A percentile compares a stretch with the other conserved stretches of the same genome.
phyloP scores from a whole-genome alignment of 2,797 vertebrate species.

The Coccyzus lansbergi region DNA sequence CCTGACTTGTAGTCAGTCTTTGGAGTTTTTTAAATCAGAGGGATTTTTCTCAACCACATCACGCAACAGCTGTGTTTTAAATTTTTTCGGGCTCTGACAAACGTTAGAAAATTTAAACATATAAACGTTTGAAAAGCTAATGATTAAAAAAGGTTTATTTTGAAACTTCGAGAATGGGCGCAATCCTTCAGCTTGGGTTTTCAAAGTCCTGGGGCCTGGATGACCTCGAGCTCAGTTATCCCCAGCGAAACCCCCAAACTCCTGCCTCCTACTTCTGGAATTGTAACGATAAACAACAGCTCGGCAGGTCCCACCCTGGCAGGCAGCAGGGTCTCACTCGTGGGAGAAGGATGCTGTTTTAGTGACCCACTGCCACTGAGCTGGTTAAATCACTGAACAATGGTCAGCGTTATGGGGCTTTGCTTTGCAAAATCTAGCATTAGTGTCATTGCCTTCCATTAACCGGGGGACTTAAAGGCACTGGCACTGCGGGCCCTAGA shows the following conservation, averaged over 20 bases:
- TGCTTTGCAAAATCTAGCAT: constrained; percentile 67
- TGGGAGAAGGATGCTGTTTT: constrained; percentile 66
- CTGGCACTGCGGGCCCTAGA: background rate
- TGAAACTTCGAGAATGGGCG: constrained; percentile 53
- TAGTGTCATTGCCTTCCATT: constrained; percentile 62
- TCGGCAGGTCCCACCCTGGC: constrained; percentile 34
- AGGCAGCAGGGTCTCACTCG: constrained; percentile 44
- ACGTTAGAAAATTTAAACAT: constrained; percentile 71
- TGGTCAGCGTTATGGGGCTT: constrained; percentile 67
- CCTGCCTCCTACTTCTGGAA: background rate
- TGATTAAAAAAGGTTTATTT: constrained; percentile 71
- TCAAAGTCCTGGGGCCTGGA: background rate
- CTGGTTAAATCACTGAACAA: constrained; percentile 73
- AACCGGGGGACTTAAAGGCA: constrained; percentile 44
- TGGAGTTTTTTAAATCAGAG: background rate
- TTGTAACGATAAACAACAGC: background rate
- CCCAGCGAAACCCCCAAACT: background rate
- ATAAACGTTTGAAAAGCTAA: constrained; percentile 71
- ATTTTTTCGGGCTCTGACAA: constrained; percentile 55
- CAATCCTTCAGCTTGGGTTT: constrained; percentile 1
- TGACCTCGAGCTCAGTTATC: background rate
- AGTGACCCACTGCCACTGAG: constrained; percentile 71
- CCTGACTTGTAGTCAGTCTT: background rate
- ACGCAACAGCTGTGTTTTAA: constrained; percentile 71
- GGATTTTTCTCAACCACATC: constrained; percentile 57